A percentile compares a stretch with the other conserved stretches of the same genome.
phyloP scores from a whole-genome alignment of 2,888 invertebrate species.

The Sinotaia quadrata region DNA sequence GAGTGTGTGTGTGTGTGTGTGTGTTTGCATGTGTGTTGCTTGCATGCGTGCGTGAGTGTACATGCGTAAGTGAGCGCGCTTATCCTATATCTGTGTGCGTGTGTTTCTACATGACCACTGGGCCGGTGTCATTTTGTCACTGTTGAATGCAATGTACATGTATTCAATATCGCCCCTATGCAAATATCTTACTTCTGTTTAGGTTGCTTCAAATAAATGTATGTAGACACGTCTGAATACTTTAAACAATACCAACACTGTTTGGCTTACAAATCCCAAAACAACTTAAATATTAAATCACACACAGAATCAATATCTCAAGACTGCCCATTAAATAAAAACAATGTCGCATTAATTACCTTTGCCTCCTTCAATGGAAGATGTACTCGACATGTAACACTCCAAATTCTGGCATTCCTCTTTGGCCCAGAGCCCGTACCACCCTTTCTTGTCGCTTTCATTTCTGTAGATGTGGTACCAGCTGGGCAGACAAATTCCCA shows the following conservation, averaged over 20 bases:
- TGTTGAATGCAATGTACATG: too few species aligned
- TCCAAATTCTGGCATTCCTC: conserved; percentile 10
- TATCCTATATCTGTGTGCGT: too few species aligned
- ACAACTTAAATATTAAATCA: neutral
- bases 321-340: neutral
- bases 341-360: conserved; percentile 23
- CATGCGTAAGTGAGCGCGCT: too few species aligned
- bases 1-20: too few species aligned
- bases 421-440: conserved; percentile 35
- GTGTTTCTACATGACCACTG: too few species aligned
- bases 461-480: conserved; percentile 31
- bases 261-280: neutral
- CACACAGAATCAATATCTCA: neutral
- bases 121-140: too few species aligned
- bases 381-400: conserved; percentile 9
- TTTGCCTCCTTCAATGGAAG: conserved; percentile 34
- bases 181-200: too few species aligned
- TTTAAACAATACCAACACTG: neutral
- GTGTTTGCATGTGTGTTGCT: too few species aligned
- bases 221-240: neutral
- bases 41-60: too few species aligned
- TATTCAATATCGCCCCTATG: too few species aligned
- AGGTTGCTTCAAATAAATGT: too few species aligned
- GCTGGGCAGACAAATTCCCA: conserved; percentile 30
- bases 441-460: conserved; percentile 5